phyloP scores from a whole-genome alignment of 2,888 invertebrate genomes.

The Melangyna quadrimaculata region DNA sequence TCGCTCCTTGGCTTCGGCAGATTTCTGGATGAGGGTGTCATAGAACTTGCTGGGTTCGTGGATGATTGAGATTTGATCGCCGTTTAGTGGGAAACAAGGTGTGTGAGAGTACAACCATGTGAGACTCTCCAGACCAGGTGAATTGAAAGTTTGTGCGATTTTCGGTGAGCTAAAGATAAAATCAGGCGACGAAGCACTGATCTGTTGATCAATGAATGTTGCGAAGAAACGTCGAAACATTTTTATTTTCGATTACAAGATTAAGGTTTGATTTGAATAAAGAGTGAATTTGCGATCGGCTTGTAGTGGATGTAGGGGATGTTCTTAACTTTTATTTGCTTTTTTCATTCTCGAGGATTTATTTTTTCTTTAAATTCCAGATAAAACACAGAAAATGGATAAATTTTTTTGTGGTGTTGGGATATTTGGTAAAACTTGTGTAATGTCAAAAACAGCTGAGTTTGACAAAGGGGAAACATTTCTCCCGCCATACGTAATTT shows the following conservation, averaged over 20 bases:
- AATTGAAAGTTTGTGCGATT: conserved; percentile 74
- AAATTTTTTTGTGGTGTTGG: neutral
- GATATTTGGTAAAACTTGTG: neutral
- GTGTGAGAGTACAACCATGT: conserved; percentile 85
- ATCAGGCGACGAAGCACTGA: conserved; percentile 75
- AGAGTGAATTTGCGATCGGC: neutral
- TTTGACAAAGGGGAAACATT: conserved; percentile 23
- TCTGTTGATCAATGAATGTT: conserved; percentile 77
- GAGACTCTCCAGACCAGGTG: conserved; percentile 82
- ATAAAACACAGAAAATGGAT: neutral
- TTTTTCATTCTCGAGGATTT: conserved; percentile 37
- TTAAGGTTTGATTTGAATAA: neutral
- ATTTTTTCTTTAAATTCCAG: neutral
- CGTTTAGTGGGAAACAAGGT: conserved; percentile 87
- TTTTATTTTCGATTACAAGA: neutral
- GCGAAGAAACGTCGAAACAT: conserved; percentile 78
- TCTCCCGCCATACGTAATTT: neutral
- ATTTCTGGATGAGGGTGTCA: conserved; percentile 86
- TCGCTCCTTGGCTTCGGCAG: conserved; percentile 85
- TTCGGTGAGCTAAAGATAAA: conserved; percentile 75
- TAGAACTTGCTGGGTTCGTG: conserved; percentile 90
- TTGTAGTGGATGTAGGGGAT: neutral
- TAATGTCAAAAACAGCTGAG: conserved; percentile 39
- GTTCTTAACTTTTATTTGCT: conserved; percentile 4
- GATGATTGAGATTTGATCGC: conserved; percentile 87